Evolutionary conservation across 37 sponge, comb jelly and placozoan genomes (phyloP), one percentile per base, ranked within the genome.

Genomic region (Cladorhizidae sp.): DNA sequence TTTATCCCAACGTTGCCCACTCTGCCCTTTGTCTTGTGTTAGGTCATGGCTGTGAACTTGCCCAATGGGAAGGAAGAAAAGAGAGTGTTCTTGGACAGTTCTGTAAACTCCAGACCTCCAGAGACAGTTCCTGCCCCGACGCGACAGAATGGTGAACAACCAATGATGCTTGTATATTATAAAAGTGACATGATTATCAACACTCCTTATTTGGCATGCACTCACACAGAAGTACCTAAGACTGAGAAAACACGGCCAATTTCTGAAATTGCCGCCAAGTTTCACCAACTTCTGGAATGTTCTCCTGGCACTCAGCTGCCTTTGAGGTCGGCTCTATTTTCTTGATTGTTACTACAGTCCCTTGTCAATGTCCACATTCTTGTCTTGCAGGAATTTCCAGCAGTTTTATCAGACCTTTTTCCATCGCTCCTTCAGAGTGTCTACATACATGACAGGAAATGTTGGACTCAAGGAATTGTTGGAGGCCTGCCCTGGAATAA

Each of bases 391-490:
- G 32, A 40, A 61, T 36, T 75, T 93, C 36, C 93, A 93, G 80
- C 93, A 88, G 68, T 58, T 78, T 54, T 86, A 88, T 38, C 93
- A 93, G 89, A 88, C 89, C 0, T 50, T 67, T 37, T 93, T 61
- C 55, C 89, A 85, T 55, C 70, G 49, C 36, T 85, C 86, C 8
- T 77, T 85, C 45, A 71, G 82, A 51, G 86, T 88, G 52, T 77
- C 83, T 12, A 74, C 85, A 75, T 88, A 49, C 26, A n/a, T 84
- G 21, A 52, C 29, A 35, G 64, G 20, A 8, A 20, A 43, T 42
- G 72, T 43, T 23, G 52, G 70, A 36, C 35, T 83, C 64, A 77
- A 52, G 37, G 57, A 69, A 29, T 83, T 88, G 3, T 25, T 88
- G 23, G 45, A 82, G 20, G 42, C 41, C 40, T 88, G 88, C 26